Evolutionary conservation across 2,113 vertebrate genomes (phyloP), one percentile per base, ranked within the genome.

Genomic region (Ia io): DNA sequence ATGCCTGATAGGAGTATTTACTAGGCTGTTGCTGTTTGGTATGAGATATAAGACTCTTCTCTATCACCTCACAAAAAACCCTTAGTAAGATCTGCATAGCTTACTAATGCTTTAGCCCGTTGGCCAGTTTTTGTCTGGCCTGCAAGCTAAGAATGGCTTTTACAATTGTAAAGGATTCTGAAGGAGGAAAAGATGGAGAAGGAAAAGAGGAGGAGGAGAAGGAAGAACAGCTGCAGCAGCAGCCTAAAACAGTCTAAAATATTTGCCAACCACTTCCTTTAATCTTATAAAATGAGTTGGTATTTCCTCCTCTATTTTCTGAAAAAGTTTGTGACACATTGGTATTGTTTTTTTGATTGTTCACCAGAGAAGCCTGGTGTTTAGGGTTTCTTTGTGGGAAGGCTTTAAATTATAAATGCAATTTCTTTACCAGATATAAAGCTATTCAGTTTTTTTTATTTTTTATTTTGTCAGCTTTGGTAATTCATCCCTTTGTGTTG

Each of bases 391-490:
- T 79, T 74, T 30, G 32, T n/a, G 28, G 14, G 47, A 56, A 79
- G 35, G 30, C 77, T 86, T 83, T 76, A 63, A 65, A 59, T 51
- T 67, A 51, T 88, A 90, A 65, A 87, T 74, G 6, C 1, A 67
- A 51, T 87, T 86, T 71, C 35, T 77, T 80, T 65, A 90, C 53
- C 65, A 73, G 63, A 40, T 37, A 65, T 20, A 91, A 44, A 94
- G 20, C 44, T 84, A 47, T 37, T 92, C 16, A 30, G 40, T 23
- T 32, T 83, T 83, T 67, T 87, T 87, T 61, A 13, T 77, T 65
- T 73, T 7, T 77, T 80, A 37, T 71, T 84, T 85, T 84, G 40
- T 95, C 47, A 93, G 30, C 17, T 91, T 88, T 93, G 82, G 23
- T 73, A 28, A 84, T 9, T 95, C 40, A 88, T 61, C 61, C 30